phyloP scores from a whole-genome alignment of 2,888 invertebrate genomes.

The Nomada ferruginata region DNA sequence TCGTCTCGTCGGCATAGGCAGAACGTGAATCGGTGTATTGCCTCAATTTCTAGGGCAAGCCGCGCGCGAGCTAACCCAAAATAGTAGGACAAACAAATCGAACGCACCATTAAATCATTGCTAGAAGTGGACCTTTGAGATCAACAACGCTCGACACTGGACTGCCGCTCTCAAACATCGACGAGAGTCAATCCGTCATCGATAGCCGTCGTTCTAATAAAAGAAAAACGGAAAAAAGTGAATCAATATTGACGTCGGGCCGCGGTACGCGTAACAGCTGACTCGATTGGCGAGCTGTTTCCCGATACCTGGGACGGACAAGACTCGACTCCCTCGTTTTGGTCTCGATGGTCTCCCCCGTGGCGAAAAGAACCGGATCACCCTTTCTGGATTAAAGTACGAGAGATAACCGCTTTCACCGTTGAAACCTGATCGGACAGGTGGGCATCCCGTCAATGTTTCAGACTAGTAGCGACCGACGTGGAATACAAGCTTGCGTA shows the following conservation, averaged over 20 bases:
- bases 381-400: slow-evolving; percentile 29
- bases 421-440: slow-evolving; percentile 1
- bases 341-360: slow-evolving; percentile 30
- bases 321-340: slow-evolving; percentile 50
- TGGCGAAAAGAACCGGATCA: slow-evolving; percentile 37
- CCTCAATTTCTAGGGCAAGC: too few species aligned
- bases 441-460: slow-evolving; percentile 18
- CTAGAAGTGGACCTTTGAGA: not conserved
- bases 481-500: slow-evolving; percentile 22
- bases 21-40: too few species aligned
- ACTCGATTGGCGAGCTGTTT: slow-evolving; percentile 63
- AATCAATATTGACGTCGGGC: slow-evolving; percentile 71
- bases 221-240: slow-evolving; percentile 31
- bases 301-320: slow-evolving; percentile 50
- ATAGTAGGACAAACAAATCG: not conserved
- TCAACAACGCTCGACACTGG: slow-evolving; percentile 26
- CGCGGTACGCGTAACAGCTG: slow-evolving; percentile 70
- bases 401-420: slow-evolving; percentile 21
- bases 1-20: too few species aligned
- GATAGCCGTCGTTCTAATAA: slow-evolving; percentile 36
- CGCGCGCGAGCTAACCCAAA: too few species aligned
- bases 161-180: slow-evolving; percentile 18
- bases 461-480: slow-evolving; percentile 21
- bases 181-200: slow-evolving; percentile 43
- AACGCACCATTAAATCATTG: not conserved